Percentiles rank a stretch among this genome's conserved stretches.
These are phyloP conservation scores for Scrobipalpa costella DNA, from an alignment of 2,888 invertebrate genomes.

Conservation along the genomic window DNA sequence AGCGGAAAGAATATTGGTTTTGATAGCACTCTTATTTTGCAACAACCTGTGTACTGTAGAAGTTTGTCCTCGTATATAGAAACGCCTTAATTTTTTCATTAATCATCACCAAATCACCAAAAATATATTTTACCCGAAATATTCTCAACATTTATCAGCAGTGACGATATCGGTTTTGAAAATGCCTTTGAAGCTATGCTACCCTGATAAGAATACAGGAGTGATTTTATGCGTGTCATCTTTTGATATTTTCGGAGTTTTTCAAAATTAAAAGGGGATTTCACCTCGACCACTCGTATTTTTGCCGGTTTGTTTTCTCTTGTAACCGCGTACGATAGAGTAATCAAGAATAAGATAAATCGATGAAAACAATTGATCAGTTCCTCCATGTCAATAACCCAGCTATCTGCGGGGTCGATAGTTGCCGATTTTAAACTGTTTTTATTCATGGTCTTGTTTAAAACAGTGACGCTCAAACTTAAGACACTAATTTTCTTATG, in stretches of 20 bases:
- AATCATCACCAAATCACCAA: too few relatives aligned
- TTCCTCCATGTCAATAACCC: constrained; percentile 23
- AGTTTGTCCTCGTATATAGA: not conserved
- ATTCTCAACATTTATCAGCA: too few relatives aligned
- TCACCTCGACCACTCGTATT: too few relatives aligned
- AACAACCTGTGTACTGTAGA: not conserved
- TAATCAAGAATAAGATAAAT: constrained; percentile 7
- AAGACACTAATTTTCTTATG: not conserved
- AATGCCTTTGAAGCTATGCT: too few relatives aligned
- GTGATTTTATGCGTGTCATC: too few relatives aligned
- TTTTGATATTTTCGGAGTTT: too few relatives aligned
- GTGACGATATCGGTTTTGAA: too few relatives aligned
- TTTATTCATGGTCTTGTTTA: constrained; percentile 8
- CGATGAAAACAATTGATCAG: constrained; percentile 24
- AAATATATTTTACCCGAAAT: too few relatives aligned
- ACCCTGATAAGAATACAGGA: too few relatives aligned
- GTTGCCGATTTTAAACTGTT: constrained; percentile 19
- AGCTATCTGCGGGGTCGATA: constrained; percentile 20
- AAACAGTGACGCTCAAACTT: constrained; percentile 4
- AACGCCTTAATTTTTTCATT: not conserved
- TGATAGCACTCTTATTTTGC: not conserved
- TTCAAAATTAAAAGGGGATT: too few relatives aligned
- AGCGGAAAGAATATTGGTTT: constrained; percentile 9
- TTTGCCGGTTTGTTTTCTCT: not conserved
- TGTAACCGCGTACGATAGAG: not conserved